Evolutionary conservation across 2,797 vertebrate species (phyloP).

Genomic region (Poecilia gillii): DNA sequence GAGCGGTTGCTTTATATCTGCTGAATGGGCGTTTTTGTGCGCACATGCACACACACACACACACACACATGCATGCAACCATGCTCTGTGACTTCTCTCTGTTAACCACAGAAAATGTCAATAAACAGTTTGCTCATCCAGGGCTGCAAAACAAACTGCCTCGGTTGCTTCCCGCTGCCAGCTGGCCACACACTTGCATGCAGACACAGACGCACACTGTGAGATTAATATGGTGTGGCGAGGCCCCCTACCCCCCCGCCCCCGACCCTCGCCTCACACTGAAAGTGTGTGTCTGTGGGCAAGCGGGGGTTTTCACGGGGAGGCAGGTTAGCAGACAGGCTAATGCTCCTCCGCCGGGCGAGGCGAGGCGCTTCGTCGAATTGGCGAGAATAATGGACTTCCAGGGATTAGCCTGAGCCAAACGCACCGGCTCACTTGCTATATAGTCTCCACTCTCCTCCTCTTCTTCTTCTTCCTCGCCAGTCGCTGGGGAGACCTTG

Average conservation of each 20-base stretch:
- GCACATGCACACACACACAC: slow-evolving; percentile 14
- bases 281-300: slow-evolving; percentile 27
- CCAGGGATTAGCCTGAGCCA: slow-evolving; percentile 70
- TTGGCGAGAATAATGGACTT: slow-evolving; percentile 72
- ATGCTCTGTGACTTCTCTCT: slow-evolving; percentile 62
- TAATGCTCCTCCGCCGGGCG: slow-evolving; percentile 64
- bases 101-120: slow-evolving; percentile 80
- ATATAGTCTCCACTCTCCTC: slow-evolving; percentile 31
- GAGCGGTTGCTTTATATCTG: slow-evolving; percentile 67
- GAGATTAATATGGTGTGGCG: slow-evolving; percentile 72
- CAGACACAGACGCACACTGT: slow-evolving; percentile 51
- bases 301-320: slow-evolving; percentile 35
- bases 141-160: slow-evolving; percentile 73
- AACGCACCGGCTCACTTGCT: slow-evolving; percentile 57
- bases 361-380: slow-evolving; percentile 51
- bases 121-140: slow-evolving; percentile 79
- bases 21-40: slow-evolving; percentile 69
- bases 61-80: slow-evolving; percentile 26
- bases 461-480: slow-evolving; percentile 9
- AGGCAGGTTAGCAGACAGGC: slow-evolving; percentile 70
- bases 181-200: slow-evolving; percentile 47
- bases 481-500: slow-evolving; percentile 59
- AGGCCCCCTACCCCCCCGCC: slow-evolving; percentile 6
- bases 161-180: slow-evolving; percentile 62
- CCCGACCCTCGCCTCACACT: slow-evolving; percentile 43